phyloP scores from a whole-genome alignment of 2,113 vertebrate species.

The Holacanthus passer region DNA sequence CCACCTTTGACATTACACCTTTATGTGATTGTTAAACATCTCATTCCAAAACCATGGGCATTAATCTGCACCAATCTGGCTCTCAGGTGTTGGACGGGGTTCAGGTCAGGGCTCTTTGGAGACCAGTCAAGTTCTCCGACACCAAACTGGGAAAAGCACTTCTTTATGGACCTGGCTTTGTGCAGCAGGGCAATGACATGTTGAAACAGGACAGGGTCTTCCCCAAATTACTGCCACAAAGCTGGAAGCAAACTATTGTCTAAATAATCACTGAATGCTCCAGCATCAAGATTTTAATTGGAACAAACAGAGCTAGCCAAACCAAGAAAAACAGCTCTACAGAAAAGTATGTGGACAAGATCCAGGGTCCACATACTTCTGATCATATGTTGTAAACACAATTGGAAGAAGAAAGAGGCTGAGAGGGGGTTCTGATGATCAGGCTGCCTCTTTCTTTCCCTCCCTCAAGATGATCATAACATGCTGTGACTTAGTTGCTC shows the following conservation, averaged over 20 bases:
- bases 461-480: slow-evolving; percentile 31
- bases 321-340: slow-evolving; percentile 15
- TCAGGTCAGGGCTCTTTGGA: not conserved
- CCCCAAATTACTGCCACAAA: not conserved
- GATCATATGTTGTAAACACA: slow-evolving; percentile 15
- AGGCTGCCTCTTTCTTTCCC: not conserved
- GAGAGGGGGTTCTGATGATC: slow-evolving; percentile 22
- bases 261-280: not conserved
- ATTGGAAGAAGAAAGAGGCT: slow-evolving; percentile 3
- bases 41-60: not conserved
- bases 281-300: not conserved
- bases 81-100: not conserved
- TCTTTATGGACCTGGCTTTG: not conserved
- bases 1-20: not conserved
- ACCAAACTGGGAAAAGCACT: fast-evolving
- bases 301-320: slow-evolving; percentile 14
- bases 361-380: not conserved
- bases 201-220: not conserved
- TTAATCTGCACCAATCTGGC: too few species aligned
- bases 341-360: not conserved
- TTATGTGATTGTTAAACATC: not conserved
- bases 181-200: not conserved
- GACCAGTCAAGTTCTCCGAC: not conserved
- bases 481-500: slow-evolving; percentile 27
- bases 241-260: slow-evolving; percentile 1